Conservation (phyloP, 2,797 vertebrate genomes). For the Erpetoichthys calabaricus region DNA sequence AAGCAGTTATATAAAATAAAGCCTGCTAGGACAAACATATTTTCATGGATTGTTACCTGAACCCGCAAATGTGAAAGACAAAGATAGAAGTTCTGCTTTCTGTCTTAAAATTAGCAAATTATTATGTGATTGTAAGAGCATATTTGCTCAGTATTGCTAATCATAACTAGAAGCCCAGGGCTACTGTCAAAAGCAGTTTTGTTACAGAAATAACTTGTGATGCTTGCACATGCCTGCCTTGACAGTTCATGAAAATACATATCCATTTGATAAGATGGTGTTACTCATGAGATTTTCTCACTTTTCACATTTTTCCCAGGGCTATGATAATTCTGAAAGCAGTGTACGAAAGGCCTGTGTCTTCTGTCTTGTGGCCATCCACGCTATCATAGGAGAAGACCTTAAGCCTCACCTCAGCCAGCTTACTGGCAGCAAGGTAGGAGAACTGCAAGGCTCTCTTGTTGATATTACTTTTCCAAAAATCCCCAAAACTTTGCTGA, state of each 20-base stretch:
- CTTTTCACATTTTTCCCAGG: slow-evolving; percentile 46
- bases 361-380: slow-evolving; percentile 90
- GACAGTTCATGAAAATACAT: background rate
- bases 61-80: no score
- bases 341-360: slow-evolving; percentile 93
- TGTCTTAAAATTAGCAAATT: no score
- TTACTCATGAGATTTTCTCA: background rate
- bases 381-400: slow-evolving; percentile 87
- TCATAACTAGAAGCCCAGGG: no score
- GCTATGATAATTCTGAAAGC: slow-evolving; percentile 95
- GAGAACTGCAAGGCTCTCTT: slow-evolving; percentile 11
- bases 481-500: slow-evolving; percentile 3
- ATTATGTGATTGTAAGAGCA: no score
- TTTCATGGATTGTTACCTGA: no score
- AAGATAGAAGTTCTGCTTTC: no score
- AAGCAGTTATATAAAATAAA: no score
- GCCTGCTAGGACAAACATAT: no score
- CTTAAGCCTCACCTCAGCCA: slow-evolving; percentile 92
- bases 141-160: no score
- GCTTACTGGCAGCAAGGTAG: slow-evolving; percentile 93
- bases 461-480: background rate
- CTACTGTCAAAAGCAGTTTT: no score
- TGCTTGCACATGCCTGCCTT: background rate
- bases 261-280: background rate
- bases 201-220: no score